phyloP scores from a whole-genome alignment of 1,140 invertebrate species.

The Drosophila ironensis region DNA sequence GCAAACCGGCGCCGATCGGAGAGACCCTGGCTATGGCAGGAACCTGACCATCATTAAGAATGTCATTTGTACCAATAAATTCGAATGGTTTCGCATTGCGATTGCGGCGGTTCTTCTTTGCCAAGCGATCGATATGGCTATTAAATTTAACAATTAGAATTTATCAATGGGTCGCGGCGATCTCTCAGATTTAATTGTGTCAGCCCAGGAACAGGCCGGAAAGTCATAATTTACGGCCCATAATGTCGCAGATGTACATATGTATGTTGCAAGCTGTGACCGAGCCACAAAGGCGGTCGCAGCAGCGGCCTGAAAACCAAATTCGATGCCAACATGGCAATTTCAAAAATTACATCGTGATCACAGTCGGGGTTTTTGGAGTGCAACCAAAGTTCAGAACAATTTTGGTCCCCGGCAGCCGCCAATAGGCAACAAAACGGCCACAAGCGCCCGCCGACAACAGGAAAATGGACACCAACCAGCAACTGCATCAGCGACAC shows the following conservation, averaged over 20 bases:
- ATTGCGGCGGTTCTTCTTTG: conserved; percentile 17
- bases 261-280: conserved; percentile 30
- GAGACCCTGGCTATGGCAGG: conserved; percentile 13
- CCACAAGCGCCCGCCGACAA: too few relatives aligned
- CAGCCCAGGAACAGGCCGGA: conserved; percentile 33
- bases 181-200: conserved; percentile 64
- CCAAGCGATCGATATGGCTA: conserved; percentile 75
- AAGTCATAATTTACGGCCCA: conserved; percentile 57
- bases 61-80: conserved; percentile 80
- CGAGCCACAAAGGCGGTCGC: conserved; percentile 65
- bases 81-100: conserved; percentile 54
- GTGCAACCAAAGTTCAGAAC: conserved; percentile 81
- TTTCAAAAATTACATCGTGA: conserved; percentile 82
- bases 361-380: conserved; percentile 76
- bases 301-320: conserved; percentile 27
- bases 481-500: conserved; percentile 23
- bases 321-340: conserved; percentile 70
- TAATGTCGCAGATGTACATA: too few relatives aligned
- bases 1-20: conserved; percentile 62
- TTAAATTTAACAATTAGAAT: conserved; percentile 82
- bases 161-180: conserved; percentile 65
- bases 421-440: conserved; percentile 22
- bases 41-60: conserved; percentile 72
- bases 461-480: not conserved
- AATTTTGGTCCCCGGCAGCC: conserved; percentile 66